phyloP scores from a whole-genome alignment of 2,888 invertebrate genomes.

The Cephonodes hylas region DNA sequence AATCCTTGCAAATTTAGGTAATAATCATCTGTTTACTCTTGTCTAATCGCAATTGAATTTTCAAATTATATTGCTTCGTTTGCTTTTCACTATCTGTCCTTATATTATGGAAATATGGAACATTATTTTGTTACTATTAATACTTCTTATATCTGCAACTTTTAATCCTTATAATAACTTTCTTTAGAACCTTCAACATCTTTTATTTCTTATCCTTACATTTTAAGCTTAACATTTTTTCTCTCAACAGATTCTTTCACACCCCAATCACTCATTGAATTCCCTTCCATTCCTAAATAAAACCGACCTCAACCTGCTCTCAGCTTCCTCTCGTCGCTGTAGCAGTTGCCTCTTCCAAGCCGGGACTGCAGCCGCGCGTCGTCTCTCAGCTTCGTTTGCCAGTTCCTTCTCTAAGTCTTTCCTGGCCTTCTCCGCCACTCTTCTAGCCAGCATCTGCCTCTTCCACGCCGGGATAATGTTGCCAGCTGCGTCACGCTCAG shows the following conservation, averaged over 20 bases:
- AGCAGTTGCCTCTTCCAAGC: slow-evolving; percentile 96
- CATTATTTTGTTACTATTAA: no score
- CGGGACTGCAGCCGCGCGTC: slow-evolving; percentile 92
- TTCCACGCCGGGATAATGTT: slow-evolving; percentile 97
- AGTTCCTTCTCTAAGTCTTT: slow-evolving; percentile 94
- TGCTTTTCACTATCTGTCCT: no score
- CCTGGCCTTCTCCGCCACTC: slow-evolving; percentile 95
- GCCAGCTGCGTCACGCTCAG: slow-evolving; percentile 93
- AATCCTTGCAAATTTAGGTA: no score
- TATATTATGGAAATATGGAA: no score
- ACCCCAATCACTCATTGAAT: not conserved
- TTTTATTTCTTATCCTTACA: not conserved
- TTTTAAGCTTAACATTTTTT: not conserved
- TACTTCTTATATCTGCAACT: no score
- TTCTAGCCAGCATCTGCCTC: slow-evolving; percentile 95
- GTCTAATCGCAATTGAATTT: no score
- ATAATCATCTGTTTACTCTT: no score
- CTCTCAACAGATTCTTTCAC: not conserved
- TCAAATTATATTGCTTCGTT: no score
- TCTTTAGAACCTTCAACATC: not conserved
- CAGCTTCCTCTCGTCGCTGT: slow-evolving; percentile 89
- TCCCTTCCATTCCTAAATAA: slow-evolving; percentile 19
- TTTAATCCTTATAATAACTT: no score
- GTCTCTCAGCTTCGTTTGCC: slow-evolving; percentile 90
- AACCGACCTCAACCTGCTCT: slow-evolving; percentile 87